Percentiles rank a stretch among this genome's conserved stretches.
Evolutionary conservation across 2,888 invertebrate genomes (phyloP).

Genomic region (Hyalella azteca): DNA sequence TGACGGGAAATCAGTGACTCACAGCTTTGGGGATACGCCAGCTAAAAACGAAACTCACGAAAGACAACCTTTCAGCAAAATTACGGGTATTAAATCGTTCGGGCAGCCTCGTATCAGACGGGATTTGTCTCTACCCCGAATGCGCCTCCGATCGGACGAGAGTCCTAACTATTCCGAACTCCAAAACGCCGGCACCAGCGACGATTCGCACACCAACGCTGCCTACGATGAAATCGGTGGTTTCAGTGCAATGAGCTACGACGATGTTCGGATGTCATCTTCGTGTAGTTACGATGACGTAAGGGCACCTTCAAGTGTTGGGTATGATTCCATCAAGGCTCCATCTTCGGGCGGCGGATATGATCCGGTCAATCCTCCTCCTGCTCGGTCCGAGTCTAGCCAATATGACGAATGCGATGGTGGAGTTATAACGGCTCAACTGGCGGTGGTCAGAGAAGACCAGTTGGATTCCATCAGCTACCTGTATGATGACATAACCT

Average conservation of each 20-base stretch:
- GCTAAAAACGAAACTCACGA: neutral
- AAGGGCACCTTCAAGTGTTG: constrained; percentile 47
- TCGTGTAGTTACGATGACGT: constrained; percentile 59
- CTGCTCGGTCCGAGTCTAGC: constrained; percentile 50
- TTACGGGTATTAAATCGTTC: constrained; percentile 33
- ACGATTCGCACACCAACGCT: constrained; percentile 45
- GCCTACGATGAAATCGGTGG: constrained; percentile 56
- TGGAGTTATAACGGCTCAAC: constrained; percentile 50
- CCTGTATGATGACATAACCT: constrained; percentile 59
- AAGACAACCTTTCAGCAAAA: constrained; percentile 15
- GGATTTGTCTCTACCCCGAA: constrained; percentile 15
- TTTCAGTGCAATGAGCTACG: constrained; percentile 57
- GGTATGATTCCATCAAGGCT: constrained; percentile 53
- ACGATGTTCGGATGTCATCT: constrained; percentile 56
- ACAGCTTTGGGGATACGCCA: neutral
- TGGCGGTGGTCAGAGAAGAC: constrained; percentile 57
- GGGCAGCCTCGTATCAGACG: neutral
- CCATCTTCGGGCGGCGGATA: constrained; percentile 57
- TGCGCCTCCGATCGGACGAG: neutral
- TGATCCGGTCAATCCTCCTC: constrained; percentile 57
- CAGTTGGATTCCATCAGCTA: constrained; percentile 58
- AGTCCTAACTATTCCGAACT: constrained; percentile 54
- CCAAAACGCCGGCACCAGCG: constrained; percentile 40
- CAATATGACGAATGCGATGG: constrained; percentile 59
- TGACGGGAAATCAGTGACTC: constrained; percentile 5